Percentiles rank a stretch among this genome's conserved stretches.
Evolutionary conservation across 2,113 vertebrate genomes (phyloP).

Genomic region (Heloderma charlesbogerti): DNA sequence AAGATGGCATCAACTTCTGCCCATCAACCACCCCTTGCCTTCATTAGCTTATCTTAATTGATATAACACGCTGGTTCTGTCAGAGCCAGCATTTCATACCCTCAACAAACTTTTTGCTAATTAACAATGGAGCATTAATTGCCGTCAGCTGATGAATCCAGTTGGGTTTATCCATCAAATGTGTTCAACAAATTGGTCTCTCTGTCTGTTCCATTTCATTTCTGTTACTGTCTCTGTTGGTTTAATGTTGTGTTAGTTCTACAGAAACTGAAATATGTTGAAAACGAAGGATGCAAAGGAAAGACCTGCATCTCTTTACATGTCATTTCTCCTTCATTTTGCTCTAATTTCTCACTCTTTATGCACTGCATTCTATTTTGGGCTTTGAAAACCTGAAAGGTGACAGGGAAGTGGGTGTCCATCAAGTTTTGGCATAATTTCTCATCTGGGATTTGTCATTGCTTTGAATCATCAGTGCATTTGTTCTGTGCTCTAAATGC

Average conservation of each 20-base stretch:
- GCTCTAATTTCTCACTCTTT: constrained; percentile 7
- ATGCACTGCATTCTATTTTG: neutral
- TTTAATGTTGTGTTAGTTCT: constrained; percentile 30
- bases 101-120: constrained; percentile 9
- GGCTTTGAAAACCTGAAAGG: constrained; percentile 30
- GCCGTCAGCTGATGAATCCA: constrained; percentile 45
- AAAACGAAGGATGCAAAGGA: neutral
- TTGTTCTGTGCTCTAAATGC: neutral
- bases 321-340: neutral
- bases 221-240: constrained; percentile 46
- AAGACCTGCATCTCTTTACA: neutral
- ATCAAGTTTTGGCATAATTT: neutral
- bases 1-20: constrained; percentile 42
- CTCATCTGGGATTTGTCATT: constrained; percentile 13
- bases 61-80: constrained; percentile 35
- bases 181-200: constrained; percentile 37
- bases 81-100: constrained; percentile 43
- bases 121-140: constrained; percentile 49
- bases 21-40: constrained; percentile 34
- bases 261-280: constrained; percentile 24
- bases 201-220: constrained; percentile 26
- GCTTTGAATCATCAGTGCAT: constrained; percentile 15
- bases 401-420: constrained; percentile 7
- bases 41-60: constrained; percentile 35
- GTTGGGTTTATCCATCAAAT: constrained; percentile 26